Percentiles rank a stretch among this genome's conserved stretches.
Evolutionary conservation across 92 coral and sea anemone genomes (phyloP).

Genomic region (Isaurus tuberculatus): DNA sequence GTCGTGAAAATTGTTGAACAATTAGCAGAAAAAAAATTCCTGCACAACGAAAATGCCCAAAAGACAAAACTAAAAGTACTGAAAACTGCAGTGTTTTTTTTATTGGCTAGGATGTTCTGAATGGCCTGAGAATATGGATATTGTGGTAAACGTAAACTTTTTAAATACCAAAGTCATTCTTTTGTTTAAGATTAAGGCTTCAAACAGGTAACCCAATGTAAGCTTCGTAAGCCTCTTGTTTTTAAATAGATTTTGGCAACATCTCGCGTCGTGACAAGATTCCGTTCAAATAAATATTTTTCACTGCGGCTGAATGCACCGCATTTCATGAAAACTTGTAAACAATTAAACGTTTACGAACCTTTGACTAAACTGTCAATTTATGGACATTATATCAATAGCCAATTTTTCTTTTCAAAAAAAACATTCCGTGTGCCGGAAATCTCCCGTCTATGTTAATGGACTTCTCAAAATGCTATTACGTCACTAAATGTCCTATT

Average conservation of each 20-base stretch:
- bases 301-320: neutral
- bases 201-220: conserved; percentile 5
- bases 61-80: conserved; percentile 10
- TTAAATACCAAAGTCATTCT: conserved; percentile 21
- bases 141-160: conserved; percentile 24
- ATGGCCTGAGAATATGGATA: conserved; percentile 26
- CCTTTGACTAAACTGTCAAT: neutral
- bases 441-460: neutral
- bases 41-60: neutral
- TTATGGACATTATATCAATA: neutral
- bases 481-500: neutral
- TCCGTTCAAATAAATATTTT: neutral
- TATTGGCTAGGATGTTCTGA: conserved; percentile 21
- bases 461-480: neutral
- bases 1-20: conserved; percentile 25
- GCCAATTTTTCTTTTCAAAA: neutral
- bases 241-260: neutral
- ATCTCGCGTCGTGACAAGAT: conserved; percentile 1
- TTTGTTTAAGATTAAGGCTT: conserved; percentile 27
- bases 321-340: too few relatives aligned
- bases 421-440: neutral
- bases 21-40: conserved; percentile 15
- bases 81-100: conserved; percentile 19
- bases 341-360: neutral
- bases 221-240: conserved; percentile 6